phyloP scores from a whole-genome alignment of 64 coral and sea anemone species.

The Platygyra sinensis region DNA sequence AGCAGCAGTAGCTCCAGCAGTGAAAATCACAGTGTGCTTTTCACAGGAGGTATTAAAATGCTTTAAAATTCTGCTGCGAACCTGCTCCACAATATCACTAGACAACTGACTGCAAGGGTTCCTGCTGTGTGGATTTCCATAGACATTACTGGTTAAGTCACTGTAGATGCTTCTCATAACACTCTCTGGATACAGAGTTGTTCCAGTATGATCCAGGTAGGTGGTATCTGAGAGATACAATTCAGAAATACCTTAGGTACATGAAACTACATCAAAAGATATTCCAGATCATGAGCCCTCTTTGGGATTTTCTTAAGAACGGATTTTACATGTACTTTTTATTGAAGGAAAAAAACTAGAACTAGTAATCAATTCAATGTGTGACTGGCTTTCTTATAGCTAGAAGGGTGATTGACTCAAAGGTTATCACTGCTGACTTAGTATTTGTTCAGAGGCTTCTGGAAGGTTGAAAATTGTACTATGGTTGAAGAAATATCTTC shows the following conservation, averaged over 20 bases:
- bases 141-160: constrained; percentile 75
- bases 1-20: constrained; percentile 79
- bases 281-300: background rate
- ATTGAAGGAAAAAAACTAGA: too few relatives aligned
- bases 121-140: constrained; percentile 94
- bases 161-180: constrained; percentile 59
- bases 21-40: constrained; percentile 87
- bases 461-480: too few relatives aligned
- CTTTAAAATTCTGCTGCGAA: constrained; percentile 68
- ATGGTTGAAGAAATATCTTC: too few relatives aligned
- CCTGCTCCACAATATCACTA: constrained; percentile 71
- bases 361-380: too few relatives aligned
- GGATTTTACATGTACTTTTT: too few relatives aligned
- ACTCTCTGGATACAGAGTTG: constrained; percentile 86
- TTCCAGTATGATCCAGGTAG: constrained; percentile 86
- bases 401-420: too few relatives aligned
- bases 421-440: too few relatives aligned
- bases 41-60: constrained; percentile 84
- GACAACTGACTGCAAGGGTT: constrained; percentile 79
- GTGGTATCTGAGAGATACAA: constrained; percentile 53
- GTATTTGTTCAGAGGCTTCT: too few relatives aligned
- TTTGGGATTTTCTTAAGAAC: too few relatives aligned
- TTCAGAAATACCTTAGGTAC: background rate
- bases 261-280: background rate
- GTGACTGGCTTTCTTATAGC: too few relatives aligned